Percentiles rank a stretch among this genome's conserved stretches.
Evolutionary conservation across 2,113 vertebrate genomes (phyloP).

Genomic region (Chascanopsetta lugubris): DNA sequence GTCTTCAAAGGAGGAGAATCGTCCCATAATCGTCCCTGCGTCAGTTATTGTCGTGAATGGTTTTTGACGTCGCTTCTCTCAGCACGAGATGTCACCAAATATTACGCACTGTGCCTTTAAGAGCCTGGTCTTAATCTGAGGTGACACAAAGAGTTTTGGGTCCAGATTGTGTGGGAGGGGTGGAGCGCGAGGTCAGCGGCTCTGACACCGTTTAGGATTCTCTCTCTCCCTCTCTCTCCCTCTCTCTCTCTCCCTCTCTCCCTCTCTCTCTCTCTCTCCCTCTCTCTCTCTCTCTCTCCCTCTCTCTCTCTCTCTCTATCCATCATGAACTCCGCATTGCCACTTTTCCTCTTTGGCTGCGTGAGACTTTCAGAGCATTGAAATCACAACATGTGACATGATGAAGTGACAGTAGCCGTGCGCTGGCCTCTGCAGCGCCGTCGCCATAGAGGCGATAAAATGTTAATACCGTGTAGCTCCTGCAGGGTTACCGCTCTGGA

Average conservation of each 20-base stretch:
- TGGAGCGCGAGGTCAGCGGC: conserved; percentile 53
- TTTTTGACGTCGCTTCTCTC: no score
- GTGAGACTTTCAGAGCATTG: conserved; percentile 41
- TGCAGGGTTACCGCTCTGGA: conserved; percentile 64
- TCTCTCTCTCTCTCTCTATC: conserved; percentile 32
- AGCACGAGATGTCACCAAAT: no score
- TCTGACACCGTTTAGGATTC: conserved; percentile 46
- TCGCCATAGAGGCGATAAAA: conserved; percentile 67
- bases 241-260: conserved; percentile 22
- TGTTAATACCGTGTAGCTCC: conserved; percentile 68
- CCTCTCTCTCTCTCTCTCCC: conserved; percentile 16
- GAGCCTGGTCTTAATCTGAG: conserved; percentile 48
- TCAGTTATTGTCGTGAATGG: no score
- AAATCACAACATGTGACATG: conserved; percentile 68
- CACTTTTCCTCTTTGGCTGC: conserved; percentile 33
- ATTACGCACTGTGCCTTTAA: no score
- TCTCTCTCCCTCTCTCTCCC: no score
- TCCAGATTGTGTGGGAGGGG: conserved; percentile 12
- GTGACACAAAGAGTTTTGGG: conserved; percentile 57
- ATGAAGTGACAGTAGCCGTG: conserved; percentile 62
- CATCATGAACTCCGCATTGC: conserved; percentile 56
- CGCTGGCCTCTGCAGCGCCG: conserved; percentile 45
- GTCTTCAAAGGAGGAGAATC: no score
- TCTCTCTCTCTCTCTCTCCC: conserved; percentile 23
- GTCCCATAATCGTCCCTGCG: no score